A percentile compares a stretch with the other conserved stretches of the same genome.
phyloP scores from a whole-genome alignment of 2,888 invertebrate species.

The Trichopoda pennipes region DNA sequence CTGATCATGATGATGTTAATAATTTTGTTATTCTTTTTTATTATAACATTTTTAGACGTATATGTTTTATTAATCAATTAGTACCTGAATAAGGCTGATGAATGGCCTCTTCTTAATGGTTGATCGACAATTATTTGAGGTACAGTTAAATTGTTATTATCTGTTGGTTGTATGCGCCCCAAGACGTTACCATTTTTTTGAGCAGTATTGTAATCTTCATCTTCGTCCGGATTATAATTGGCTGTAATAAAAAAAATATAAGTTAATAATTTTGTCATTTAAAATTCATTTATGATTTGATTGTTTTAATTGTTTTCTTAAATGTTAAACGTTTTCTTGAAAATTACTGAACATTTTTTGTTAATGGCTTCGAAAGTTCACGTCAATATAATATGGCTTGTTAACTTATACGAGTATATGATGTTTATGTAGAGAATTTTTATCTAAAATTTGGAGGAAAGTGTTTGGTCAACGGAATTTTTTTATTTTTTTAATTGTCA shows the following conservation, averaged over 20 bases:
- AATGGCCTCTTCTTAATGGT: conserved; percentile 76
- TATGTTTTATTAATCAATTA: conserved; percentile 71
- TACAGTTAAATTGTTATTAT: conserved; percentile 77
- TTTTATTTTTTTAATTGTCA: no score
- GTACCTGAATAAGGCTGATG: conserved; percentile 76
- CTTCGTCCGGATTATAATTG: conserved; percentile 81
- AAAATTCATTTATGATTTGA: neutral
- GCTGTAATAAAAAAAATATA: conserved; percentile 72
- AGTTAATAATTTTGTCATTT: neutral
- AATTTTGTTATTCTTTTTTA: neutral
- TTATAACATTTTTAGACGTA: neutral
- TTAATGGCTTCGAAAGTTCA: no score
- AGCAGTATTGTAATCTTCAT: conserved; percentile 76
- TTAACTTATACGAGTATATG: no score
- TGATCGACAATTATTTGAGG: conserved; percentile 78
- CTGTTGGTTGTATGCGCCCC: conserved; percentile 77
- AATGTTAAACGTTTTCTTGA: no score
- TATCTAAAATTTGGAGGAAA: no score
- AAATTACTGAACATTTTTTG: no score
- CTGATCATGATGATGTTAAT: conserved; percentile 23
- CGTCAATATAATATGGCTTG: no score
- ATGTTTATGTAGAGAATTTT: no score
- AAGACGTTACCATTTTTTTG: conserved; percentile 77
- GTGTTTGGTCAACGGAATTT: no score
- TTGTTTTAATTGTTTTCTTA: no score